Evolutionary conservation across 2,888 invertebrate genomes (phyloP).

Genomic region (Trichacis sp.): DNA sequence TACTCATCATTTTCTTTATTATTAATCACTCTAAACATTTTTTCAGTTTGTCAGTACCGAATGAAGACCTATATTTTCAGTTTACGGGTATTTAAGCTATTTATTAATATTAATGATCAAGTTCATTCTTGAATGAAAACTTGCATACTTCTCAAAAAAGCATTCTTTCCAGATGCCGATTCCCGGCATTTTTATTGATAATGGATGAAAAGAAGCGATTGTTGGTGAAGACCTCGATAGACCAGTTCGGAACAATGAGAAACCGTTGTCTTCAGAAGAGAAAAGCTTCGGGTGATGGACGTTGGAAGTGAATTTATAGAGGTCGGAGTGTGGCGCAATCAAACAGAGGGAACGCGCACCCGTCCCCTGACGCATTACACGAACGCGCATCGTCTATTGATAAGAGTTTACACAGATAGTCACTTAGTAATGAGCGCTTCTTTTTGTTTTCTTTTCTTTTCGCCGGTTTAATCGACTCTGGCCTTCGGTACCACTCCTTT

Average conservation of each 20-base stretch:
- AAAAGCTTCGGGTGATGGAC: slow-evolving; percentile 27
- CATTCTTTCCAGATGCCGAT: too few species aligned
- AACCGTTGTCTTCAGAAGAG: slow-evolving; percentile 29
- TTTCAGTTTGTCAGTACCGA: too few species aligned
- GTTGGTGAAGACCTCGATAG: slow-evolving; percentile 5
- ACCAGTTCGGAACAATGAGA: slow-evolving; percentile 18
- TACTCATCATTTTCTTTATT: too few species aligned
- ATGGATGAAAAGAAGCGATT: slow-evolving; percentile 4
- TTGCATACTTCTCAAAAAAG: too few species aligned
- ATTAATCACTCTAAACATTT: too few species aligned
- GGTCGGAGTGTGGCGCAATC: slow-evolving; percentile 34
- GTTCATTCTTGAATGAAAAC: too few species aligned
- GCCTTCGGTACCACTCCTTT: slow-evolving; percentile 1
- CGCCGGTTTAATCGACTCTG: slow-evolving; percentile 8
- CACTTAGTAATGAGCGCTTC: slow-evolving; percentile 46
- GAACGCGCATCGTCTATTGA: slow-evolving; percentile 45
- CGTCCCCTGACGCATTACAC: slow-evolving; percentile 30
- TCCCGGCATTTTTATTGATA: too few species aligned
- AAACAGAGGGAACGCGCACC: slow-evolving; percentile 24
- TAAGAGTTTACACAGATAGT: slow-evolving; percentile 53
- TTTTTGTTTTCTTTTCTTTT: slow-evolving; percentile 9
- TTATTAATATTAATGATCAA: too few species aligned
- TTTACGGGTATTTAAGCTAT: too few species aligned
- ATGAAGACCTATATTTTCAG: too few species aligned
- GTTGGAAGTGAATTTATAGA: slow-evolving; percentile 31